Conservation (phyloP, 2,797 vertebrate genomes). For the Fringilla coelebs region DNA sequence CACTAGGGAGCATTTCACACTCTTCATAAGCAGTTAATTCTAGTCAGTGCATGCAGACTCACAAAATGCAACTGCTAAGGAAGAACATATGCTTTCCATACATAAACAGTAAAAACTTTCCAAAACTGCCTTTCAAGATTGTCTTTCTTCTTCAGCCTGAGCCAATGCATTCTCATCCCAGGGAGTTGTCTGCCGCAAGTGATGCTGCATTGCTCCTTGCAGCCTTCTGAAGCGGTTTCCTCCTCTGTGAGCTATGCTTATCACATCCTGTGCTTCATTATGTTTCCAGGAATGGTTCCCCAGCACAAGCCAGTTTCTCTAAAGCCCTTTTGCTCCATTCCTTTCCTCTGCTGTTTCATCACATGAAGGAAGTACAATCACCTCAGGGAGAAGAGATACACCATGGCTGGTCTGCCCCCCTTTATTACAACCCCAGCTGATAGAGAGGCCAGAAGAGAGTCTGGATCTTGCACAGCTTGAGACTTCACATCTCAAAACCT, state of each 20-base stretch:
- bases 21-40: neutral
- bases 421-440: neutral
- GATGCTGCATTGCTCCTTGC: neutral
- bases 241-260: neutral
- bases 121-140: neutral
- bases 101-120: neutral
- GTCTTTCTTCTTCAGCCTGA: neutral
- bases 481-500: neutral
- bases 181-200: neutral
- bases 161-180: neutral
- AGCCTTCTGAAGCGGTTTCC: neutral
- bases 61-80: neutral
- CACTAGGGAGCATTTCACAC: neutral
- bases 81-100: slow-evolving; percentile 3
- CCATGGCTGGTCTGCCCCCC: accelerated
- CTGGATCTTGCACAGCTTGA: neutral
- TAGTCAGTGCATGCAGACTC: neutral
- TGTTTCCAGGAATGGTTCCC: neutral
- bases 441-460: neutral
- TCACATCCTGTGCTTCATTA: neutral
- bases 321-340: neutral
- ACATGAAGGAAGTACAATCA: neutral
- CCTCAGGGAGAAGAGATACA: neutral
- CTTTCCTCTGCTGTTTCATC: neutral
- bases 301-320: neutral